Evolutionary conservation across 2,797 vertebrate species (phyloP).

Genomic region (Sparus aurata): DNA sequence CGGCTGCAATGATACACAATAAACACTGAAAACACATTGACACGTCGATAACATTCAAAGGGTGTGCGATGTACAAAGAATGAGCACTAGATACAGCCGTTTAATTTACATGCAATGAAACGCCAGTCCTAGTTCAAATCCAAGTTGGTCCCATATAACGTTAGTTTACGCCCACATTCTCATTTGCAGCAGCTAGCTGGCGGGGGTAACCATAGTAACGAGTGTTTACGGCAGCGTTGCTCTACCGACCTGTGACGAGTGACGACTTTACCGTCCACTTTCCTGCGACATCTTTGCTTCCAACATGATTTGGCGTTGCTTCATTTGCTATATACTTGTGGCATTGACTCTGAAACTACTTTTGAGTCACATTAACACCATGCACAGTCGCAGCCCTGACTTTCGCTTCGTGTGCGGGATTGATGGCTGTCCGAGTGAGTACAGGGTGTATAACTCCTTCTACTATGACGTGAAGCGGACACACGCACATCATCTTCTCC

Average conservation of each 20-base stretch:
- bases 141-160: too few relatives aligned
- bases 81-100: neutral
- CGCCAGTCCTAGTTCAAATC: neutral
- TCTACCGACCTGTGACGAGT: neutral
- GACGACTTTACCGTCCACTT: too few relatives aligned
- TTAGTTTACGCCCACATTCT: neutral
- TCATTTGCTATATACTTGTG: neutral
- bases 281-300: neutral
- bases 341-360: slow-evolving; percentile 3
- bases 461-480: slow-evolving; percentile 11
- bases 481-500: slow-evolving; percentile 19
- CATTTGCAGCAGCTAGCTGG: neutral
- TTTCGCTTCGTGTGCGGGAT: slow-evolving; percentile 9
- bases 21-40: neutral
- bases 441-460: slow-evolving; percentile 17
- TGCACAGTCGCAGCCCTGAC: slow-evolving; percentile 17
- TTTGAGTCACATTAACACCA: slow-evolving; percentile 17
- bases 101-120: neutral
- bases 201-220: neutral
- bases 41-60: neutral
- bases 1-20: neutral
- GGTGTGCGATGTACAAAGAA: neutral
- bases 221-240: neutral
- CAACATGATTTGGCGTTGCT: neutral
- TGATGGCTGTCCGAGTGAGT: slow-evolving; percentile 23